A percentile compares a stretch with the other conserved stretches of the same genome.
Evolutionary conservation across 2,113 vertebrate genomes (phyloP).

Genomic region (Xiphias gladius): DNA sequence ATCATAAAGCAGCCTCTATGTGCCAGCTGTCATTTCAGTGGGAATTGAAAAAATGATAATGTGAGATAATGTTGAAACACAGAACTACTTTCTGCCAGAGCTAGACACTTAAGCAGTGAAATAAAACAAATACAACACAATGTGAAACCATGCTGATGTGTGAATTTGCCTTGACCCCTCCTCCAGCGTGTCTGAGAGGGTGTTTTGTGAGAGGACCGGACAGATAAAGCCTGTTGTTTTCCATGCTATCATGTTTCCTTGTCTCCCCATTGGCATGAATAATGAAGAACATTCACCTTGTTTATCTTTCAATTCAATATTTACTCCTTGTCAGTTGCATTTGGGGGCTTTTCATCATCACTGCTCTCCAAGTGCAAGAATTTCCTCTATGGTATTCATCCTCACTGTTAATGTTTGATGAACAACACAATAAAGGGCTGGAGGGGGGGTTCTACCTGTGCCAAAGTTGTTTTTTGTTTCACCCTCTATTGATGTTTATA

Average conservation of each 20-base stretch:
- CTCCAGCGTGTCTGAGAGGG: conserved; percentile 8
- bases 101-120: not conserved
- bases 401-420: conserved; percentile 80
- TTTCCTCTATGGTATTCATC: conserved; percentile 69
- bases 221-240: conserved; percentile 66
- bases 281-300: conserved; percentile 80
- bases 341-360: conserved; percentile 83
- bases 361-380: conserved; percentile 63
- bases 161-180: conserved; percentile 34
- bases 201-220: conserved; percentile 40
- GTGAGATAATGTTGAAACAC: conserved; percentile 46
- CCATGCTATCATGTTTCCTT: conserved; percentile 56
- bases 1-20: conserved; percentile 34
- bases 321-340: conserved; percentile 85
- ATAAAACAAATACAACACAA: conserved; percentile 20
- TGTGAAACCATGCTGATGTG: not conserved
- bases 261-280: conserved; percentile 73
- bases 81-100: conserved; percentile 8
- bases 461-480: conserved; percentile 57
- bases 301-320: conserved; percentile 85
- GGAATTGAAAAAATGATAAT: conserved; percentile 52
- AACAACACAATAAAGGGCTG: conserved; percentile 60
- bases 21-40: conserved; percentile 41
- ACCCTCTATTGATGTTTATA: conserved; percentile 56
- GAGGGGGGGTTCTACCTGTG: conserved; percentile 54